Evolutionary conservation across 2,888 invertebrate species (phyloP), one percentile per base, ranked within the genome.

Genomic region (Hybos culiciformis): DNA sequence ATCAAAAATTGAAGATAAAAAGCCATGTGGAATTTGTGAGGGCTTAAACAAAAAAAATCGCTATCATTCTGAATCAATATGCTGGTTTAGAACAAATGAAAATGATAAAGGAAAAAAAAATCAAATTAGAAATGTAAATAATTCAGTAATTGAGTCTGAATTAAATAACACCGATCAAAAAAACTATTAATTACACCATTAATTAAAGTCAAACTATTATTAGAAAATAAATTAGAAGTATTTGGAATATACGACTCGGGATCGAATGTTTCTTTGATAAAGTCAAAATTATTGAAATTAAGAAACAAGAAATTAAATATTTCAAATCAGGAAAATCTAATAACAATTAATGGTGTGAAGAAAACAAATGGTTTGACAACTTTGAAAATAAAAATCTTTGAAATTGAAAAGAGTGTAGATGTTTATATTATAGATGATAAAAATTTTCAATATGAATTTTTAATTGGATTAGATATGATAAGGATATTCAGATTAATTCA

Each of bases 271-370:
- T 41, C 41, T 21, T 23, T 44, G n/a, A n/a, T n/a, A n/a, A n/a
- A n/a, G n/a, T n/a, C n/a, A n/a, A n/a, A n/a, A n/a, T n/a, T n/a
- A n/a, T n/a, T n/a, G 39, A 46, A n/a, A n/a, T n/a, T n/a, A n/a
- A n/a, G n/a, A n/a, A n/a, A n/a, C n/a, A n/a, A n/a, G n/a, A n/a
- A n/a, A 36, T 37, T 34, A 18, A 31, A 18, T 26, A 39, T 32
- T 21, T 29, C 24, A 40, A 17, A 44, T 17, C 23, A 17, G 11
- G 17, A 20, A 37, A 39, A 44, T 18, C 40, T 50, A 14, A 44
- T 19, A 44, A 45, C 48, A 36, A 45, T 50, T 45, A 48, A 49
- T 47, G 45, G 48, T 48, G 43, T 43, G n/a, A 43, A 45, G 20
- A 48, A 47, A 46, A 37, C 48, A 23, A 37, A 45, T 32, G 46